Evolutionary conservation across 1,140 invertebrate genomes (phyloP), one percentile per base, ranked within the genome.

Genomic region (Diprion similis): DNA sequence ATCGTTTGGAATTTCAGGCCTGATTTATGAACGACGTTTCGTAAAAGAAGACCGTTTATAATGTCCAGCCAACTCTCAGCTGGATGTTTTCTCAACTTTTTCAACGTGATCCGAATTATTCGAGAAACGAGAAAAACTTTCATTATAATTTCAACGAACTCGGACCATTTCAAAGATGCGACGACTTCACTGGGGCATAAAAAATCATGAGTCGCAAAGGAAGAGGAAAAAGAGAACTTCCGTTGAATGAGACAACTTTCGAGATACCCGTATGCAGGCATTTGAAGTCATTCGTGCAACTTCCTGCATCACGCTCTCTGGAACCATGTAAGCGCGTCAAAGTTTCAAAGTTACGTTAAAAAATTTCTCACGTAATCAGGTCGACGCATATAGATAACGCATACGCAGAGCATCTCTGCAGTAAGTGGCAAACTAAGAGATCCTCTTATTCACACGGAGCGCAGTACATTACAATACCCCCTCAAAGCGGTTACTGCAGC

Each of bases 1-100:
- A 17, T 15, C 51, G 51, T 59, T 59, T 59, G 51, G 51, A 59
- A 59, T 59, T 59, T 59, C 8, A 59, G 51, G n/a, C 51, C 51
- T 59, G 51, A 59, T 59, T 59, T 59, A 59, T 59, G 51, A 59
- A 59, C 11, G 51, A 59, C 51, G 51, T 59, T 59, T 17, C 51
- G 7, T 13, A 59, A 13, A 59, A 59, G 51, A 59, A 59, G n/a
- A 59, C 51, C 51, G 51, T 17, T 59, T 17, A 59, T 15, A 59
- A 59, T 59, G 11, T 59, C 51, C 24, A 37, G 24, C 24, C 24
- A 37, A 37, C 24, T 37, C 24, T 37, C 24, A 37, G 24, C 24
- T 37, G 24, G 24, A 37, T 15, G 51, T 13, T 59, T 17, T 59
- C 51, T 17, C 51, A 59, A 59, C 51, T 59, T 59, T 59, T 13